Conservation (phyloP, 2,113 vertebrate species). For the Galeopterus variegatus region DNA sequence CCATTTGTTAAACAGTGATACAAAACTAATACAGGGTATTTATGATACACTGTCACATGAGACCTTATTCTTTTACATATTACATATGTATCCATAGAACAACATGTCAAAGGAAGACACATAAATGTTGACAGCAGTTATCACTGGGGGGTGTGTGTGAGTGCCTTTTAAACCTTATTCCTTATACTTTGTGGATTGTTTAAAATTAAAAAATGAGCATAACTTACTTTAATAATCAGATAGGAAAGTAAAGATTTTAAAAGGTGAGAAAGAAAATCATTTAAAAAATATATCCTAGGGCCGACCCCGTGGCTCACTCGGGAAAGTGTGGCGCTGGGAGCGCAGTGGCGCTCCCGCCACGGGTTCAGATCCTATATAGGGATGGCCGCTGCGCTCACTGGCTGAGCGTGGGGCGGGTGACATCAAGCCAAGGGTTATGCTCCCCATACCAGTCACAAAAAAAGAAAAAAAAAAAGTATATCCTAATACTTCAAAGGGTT, state of each 20-base stretch:
- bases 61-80: not conserved
- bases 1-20: not conserved
- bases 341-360: too few species aligned
- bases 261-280: slow-evolving; percentile 49
- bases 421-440: too few species aligned
- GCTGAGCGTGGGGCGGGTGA: too few species aligned
- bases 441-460: too few species aligned
- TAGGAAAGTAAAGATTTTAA: not conserved
- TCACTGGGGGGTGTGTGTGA: not conserved
- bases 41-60: not conserved
- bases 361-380: too few species aligned
- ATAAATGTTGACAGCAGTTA: not conserved
- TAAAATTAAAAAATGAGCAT: not conserved
- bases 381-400: too few species aligned
- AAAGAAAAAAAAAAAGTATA: too few species aligned
- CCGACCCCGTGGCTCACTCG: too few species aligned
- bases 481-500: not conserved
- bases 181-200: not conserved
- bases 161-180: not conserved
- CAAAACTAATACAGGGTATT: not conserved
- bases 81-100: not conserved
- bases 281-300: not conserved
- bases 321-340: too few species aligned
- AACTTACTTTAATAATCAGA: not conserved
- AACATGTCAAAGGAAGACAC: not conserved